Evolutionary conservation across 1,140 invertebrate species (phyloP).

Genomic region (Eubasilissa regina): DNA sequence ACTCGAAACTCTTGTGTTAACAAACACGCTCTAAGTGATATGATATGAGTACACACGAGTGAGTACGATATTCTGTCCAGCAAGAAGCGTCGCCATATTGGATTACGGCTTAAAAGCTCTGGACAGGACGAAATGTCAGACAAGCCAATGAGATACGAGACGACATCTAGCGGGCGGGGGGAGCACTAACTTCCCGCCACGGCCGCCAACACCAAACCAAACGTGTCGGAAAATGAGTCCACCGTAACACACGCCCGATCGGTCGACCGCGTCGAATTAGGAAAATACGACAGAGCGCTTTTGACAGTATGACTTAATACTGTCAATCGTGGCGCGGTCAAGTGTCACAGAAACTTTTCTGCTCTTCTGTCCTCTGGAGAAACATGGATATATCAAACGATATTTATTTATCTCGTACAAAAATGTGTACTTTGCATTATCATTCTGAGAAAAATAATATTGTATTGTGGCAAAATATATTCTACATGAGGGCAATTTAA

Average conservation of each 20-base stretch:
- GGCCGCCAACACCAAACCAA: neutral
- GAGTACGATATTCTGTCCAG: too few relatives aligned
- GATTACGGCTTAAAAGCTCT: slow-evolving; percentile 3
- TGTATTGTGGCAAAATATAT: too few relatives aligned
- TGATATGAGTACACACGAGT: too few relatives aligned
- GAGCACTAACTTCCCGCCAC: neutral
- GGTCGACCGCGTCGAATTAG: neutral
- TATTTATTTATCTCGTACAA: too few relatives aligned
- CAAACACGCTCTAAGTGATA: too few relatives aligned
- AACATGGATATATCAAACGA: too few relatives aligned
- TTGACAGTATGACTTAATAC: neutral
- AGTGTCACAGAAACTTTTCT: neutral
- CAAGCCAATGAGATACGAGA: neutral
- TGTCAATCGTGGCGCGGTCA: neutral
- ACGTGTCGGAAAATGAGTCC: too few relatives aligned
- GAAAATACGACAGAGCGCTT: neutral
- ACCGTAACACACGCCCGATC: neutral
- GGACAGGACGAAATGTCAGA: slow-evolving; percentile 21
- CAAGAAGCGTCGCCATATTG: neutral
- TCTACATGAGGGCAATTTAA: too few relatives aligned
- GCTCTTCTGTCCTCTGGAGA: too few relatives aligned
- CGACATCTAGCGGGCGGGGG: neutral
- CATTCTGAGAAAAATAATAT: too few relatives aligned
- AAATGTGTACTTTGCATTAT: too few relatives aligned
- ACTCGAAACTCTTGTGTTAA: too few relatives aligned